A percentile compares a stretch with the other conserved stretches of the same genome.
These are phyloP conservation scores for Idaea straminata DNA, from an alignment of 2,888 invertebrate species.

Conservation along the genomic window DNA sequence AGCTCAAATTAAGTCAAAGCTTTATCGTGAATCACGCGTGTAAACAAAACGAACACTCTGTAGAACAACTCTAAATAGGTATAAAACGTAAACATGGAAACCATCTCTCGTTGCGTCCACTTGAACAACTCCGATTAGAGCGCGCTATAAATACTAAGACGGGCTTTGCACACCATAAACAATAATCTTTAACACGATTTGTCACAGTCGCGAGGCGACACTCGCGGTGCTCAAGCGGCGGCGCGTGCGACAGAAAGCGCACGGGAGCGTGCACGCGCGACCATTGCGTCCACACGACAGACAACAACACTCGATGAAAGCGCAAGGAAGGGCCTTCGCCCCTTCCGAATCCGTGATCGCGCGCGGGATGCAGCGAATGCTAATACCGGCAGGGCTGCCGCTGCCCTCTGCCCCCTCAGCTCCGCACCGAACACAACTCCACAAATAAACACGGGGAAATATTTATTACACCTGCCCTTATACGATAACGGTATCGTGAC, in stretches of 20 bases:
- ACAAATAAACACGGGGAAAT: constrained; percentile 10
- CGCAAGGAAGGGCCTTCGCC: constrained; percentile 72
- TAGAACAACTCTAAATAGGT: constrained; percentile 58
- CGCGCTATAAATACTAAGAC: constrained; percentile 56
- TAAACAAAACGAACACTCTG: constrained; percentile 62
- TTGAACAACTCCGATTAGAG: constrained; percentile 56
- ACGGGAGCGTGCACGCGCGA: constrained; percentile 66
- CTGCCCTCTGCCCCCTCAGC: constrained; percentile 30
- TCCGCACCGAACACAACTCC: constrained; percentile 18
- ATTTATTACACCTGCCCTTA: constrained; percentile 20
- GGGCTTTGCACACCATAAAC: constrained; percentile 64
- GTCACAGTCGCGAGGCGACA: constrained; percentile 52
- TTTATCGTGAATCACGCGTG: constrained; percentile 61
- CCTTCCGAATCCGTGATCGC: constrained; percentile 76
- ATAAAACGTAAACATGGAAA: constrained; percentile 64
- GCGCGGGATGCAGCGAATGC: constrained; percentile 74
- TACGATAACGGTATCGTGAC: constrained; percentile 15
- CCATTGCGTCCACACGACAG: constrained; percentile 71
- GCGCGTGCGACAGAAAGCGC: constrained; percentile 52
- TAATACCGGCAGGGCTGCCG: constrained; percentile 52
- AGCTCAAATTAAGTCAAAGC: constrained; percentile 52
- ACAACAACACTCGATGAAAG: constrained; percentile 60
- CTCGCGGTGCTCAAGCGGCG: constrained; percentile 27
- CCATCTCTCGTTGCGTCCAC: constrained; percentile 52
- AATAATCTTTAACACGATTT: constrained; percentile 62